These are phyloP conservation scores for Drosophila birchii DNA, from an alignment of 2,888 invertebrate genomes.

Conservation along the genomic window DNA sequence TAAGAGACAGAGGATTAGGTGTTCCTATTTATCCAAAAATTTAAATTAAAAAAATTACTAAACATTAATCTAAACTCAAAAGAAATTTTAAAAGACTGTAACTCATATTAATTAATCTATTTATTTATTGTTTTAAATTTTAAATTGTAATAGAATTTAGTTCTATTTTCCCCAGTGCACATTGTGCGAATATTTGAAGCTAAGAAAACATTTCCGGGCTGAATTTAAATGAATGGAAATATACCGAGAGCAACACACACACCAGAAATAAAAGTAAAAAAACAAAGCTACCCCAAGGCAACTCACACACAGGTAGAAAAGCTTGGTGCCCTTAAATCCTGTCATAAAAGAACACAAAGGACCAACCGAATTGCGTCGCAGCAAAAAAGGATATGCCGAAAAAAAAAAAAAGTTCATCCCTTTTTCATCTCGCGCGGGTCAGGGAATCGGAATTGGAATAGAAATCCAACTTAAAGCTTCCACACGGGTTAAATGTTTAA, in stretches of 20 bases:
- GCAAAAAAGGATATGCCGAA: constrained; percentile 59
- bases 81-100: too few relatives aligned
- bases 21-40: background rate
- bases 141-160: background rate
- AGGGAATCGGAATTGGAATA: constrained; percentile 1
- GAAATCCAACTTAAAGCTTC: constrained; percentile 29
- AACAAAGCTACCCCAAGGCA: constrained; percentile 32
- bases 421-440: constrained; percentile 20
- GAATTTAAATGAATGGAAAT: constrained; percentile 75
- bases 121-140: background rate
- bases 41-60: too few relatives aligned
- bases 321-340: constrained; percentile 45
- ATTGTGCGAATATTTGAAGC: background rate
- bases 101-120: background rate
- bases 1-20: background rate
- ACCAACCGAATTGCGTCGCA: constrained; percentile 74
- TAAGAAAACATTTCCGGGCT: constrained; percentile 35
- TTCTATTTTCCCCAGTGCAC: background rate
- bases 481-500: constrained; percentile 29
- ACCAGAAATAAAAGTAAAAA: background rate
- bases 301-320: constrained; percentile 45
- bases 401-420: constrained; percentile 46
- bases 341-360: constrained; percentile 32
- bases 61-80: too few relatives aligned
- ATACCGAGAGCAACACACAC: constrained; percentile 37